Evolutionary conservation across 2,888 invertebrate genomes (phyloP).

Genomic region (Charanyca ferruginea): DNA sequence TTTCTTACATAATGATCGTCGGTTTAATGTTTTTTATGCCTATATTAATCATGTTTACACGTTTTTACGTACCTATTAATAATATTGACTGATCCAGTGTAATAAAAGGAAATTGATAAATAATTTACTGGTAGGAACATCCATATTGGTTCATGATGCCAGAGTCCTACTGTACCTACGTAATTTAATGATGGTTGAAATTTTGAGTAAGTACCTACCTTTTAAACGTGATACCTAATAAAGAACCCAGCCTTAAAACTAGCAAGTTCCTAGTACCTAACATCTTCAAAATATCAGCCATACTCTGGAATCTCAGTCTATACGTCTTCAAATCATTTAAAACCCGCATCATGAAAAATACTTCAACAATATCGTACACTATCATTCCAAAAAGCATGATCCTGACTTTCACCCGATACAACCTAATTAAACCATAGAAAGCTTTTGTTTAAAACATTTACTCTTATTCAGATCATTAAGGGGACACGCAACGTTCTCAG

Average conservation of each 20-base stretch:
- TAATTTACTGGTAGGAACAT: conserved; percentile 30
- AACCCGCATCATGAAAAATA: conserved; percentile 3
- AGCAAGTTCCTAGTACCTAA: background rate
- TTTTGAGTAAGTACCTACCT: background rate
- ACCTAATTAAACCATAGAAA: conserved; percentile 64
- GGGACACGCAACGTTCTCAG: conserved; percentile 76
- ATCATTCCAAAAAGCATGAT: conserved; percentile 43
- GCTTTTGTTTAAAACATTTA: conserved; percentile 64
- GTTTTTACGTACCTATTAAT: conserved; percentile 54
- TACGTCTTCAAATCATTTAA: conserved; percentile 18
- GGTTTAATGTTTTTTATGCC: conserved; percentile 38
- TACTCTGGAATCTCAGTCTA: background rate
- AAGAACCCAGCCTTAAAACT: background rate
- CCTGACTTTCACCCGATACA: conserved; percentile 53
- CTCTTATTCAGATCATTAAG: conserved; percentile 65
- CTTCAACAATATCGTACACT: conserved; percentile 26
- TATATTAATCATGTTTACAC: conserved; percentile 57
- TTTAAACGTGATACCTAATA: too few relatives aligned
- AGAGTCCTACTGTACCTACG: background rate
- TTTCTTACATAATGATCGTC: conserved; percentile 40
- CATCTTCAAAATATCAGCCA: too few relatives aligned
- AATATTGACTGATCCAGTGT: conserved; percentile 37
- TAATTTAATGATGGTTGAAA: background rate
- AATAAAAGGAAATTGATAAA: conserved; percentile 31
- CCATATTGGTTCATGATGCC: conserved; percentile 3